phyloP scores from a whole-genome alignment of 1,140 invertebrate genomes.

The Caenorhabditis remanei region DNA sequence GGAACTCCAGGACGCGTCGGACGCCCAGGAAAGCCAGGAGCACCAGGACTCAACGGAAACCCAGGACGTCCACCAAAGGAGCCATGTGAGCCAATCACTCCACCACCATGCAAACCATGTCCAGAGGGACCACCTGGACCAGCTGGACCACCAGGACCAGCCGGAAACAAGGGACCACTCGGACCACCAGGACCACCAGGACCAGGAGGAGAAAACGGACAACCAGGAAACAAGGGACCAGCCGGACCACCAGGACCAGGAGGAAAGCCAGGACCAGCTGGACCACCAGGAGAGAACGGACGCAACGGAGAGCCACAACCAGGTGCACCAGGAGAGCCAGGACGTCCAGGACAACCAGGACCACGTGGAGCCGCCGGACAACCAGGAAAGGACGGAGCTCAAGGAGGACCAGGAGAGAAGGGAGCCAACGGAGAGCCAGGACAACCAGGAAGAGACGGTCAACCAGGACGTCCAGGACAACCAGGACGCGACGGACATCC shows the following conservation, averaged over 20 bases:
- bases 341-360: slow-evolving; percentile 59
- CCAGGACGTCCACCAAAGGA: slow-evolving; percentile 56
- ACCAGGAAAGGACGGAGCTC: slow-evolving; percentile 58
- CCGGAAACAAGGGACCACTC: slow-evolving; percentile 55
- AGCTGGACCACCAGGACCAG: slow-evolving; percentile 56
- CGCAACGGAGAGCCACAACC: slow-evolving; percentile 47
- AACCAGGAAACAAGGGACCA: slow-evolving; percentile 70
- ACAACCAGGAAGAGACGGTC: slow-evolving; percentile 59
- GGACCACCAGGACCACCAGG: slow-evolving; percentile 75
- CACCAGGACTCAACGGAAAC: slow-evolving; percentile 50
- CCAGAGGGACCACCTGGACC: slow-evolving; percentile 59
- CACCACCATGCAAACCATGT: slow-evolving; percentile 62
- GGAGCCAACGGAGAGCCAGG: slow-evolving; percentile 59
- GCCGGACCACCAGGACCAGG: slow-evolving; percentile 50
- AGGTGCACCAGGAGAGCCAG: slow-evolving; percentile 57
- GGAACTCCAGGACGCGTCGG: slow-evolving; percentile 59
- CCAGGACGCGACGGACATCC: slow-evolving; percentile 52
- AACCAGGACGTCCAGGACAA: slow-evolving; percentile 58
- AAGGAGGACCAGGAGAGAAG: slow-evolving; percentile 57
- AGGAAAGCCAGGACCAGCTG: slow-evolving; percentile 47
- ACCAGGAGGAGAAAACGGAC: slow-evolving; percentile 73
- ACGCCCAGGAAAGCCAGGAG: slow-evolving; percentile 60
- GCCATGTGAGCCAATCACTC: slow-evolving; percentile 61
- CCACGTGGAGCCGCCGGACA: slow-evolving; percentile 61
- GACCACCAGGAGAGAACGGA: slow-evolving; percentile 53